phyloP scores from a whole-genome alignment of 2,888 invertebrate species.

The Pseudococcus viburni region DNA sequence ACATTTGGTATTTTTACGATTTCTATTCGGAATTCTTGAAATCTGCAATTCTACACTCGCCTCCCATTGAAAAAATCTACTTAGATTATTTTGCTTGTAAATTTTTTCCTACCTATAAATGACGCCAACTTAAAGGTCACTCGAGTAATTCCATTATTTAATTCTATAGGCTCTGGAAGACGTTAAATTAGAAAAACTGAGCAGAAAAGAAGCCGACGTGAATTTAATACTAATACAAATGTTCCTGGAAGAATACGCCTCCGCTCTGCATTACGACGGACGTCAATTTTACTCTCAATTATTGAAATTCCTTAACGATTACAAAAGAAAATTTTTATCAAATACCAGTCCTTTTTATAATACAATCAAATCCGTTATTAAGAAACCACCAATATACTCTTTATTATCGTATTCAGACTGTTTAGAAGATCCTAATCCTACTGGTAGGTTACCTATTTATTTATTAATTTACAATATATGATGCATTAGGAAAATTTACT shows the following conservation, averaged over 20 bases:
- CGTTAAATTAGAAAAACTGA: constrained; percentile 74
- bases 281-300: constrained; percentile 84
- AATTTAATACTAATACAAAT: constrained; percentile 77
- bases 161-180: constrained; percentile 78
- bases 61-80: too few species aligned
- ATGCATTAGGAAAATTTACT: not conserved
- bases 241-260: constrained; percentile 74
- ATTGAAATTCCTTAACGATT: constrained; percentile 65
- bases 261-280: constrained; percentile 85
- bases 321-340: constrained; percentile 35
- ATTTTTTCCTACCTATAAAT: too few species aligned
- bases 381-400: constrained; percentile 68
- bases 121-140: too few species aligned
- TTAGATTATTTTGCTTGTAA: too few species aligned
- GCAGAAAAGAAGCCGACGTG: constrained; percentile 70
- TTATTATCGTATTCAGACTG: constrained; percentile 68
- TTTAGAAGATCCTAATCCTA: constrained; percentile 28
- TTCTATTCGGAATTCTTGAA: too few species aligned
- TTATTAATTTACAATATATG: not conserved
- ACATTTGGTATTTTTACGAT: too few species aligned
- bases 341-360: constrained; percentile 51
- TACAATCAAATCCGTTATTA: constrained; percentile 66
- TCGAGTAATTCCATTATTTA: not conserved
- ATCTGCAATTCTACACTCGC: too few species aligned
- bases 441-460: not conserved